Conservation (phyloP, 2,113 vertebrate genomes). For the Canis aureus region DNA sequence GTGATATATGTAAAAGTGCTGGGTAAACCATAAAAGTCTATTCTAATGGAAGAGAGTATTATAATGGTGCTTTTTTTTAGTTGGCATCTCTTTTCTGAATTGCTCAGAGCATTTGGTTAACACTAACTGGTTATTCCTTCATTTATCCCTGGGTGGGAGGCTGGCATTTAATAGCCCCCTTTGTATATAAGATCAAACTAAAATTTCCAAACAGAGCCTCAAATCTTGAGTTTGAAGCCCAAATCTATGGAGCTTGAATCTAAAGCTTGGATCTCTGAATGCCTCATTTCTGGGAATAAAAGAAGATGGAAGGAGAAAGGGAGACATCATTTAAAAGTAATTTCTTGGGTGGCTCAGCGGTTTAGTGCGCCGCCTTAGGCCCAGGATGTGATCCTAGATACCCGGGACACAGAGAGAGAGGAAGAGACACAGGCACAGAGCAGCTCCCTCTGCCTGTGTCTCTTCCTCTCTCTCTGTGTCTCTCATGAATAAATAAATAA, state of each 20-base stretch:
- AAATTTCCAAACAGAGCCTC: slow-evolving; percentile 2
- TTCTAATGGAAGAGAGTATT: slow-evolving; percentile 13
- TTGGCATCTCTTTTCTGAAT: slow-evolving; percentile 46
- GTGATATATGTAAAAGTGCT: slow-evolving; percentile 3
- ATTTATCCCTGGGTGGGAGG: background rate
- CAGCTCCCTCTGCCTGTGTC: no score
- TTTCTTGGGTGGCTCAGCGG: no score
- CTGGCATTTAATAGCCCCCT: background rate
- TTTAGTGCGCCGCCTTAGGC: no score
- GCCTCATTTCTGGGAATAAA: background rate
- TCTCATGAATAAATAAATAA: no score
- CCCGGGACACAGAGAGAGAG: no score
- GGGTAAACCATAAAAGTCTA: slow-evolving; percentile 9
- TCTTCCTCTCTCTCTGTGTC: no score
- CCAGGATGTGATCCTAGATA: no score
- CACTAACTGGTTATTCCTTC: background rate
- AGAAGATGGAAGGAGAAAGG: slow-evolving; percentile 1
- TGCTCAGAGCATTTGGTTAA: slow-evolving; percentile 14
- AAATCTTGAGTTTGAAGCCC: slow-evolving; percentile 5
- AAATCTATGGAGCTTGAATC: background rate
- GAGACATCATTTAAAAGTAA: background rate
- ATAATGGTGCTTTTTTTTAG: background rate
- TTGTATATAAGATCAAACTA: background rate
- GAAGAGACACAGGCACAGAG: no score
- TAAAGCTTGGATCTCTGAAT: background rate